phyloP scores from a whole-genome alignment of 2,113 vertebrate genomes.

The Rhynchomys soricoides region DNA sequence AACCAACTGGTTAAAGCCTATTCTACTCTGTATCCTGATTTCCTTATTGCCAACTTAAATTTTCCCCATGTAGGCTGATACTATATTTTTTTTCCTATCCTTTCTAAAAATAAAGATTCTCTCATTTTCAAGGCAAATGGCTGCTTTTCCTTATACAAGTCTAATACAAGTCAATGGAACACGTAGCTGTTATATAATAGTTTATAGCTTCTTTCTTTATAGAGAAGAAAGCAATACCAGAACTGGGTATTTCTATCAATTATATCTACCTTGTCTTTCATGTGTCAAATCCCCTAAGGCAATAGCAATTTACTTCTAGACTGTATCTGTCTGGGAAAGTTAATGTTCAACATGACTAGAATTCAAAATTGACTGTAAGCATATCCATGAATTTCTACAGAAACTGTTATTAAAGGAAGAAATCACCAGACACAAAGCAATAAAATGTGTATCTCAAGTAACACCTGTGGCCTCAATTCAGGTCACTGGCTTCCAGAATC shows the following conservation, averaged over 20 bases:
- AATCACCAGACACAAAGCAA: not conserved
- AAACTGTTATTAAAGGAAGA: not conserved
- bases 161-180: not conserved
- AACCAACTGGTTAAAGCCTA: not conserved
- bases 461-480: not conserved
- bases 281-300: not conserved
- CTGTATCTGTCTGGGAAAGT: not conserved
- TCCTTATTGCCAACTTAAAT: conserved; percentile 20
- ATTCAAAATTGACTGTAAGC: not conserved
- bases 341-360: conserved; percentile 21
- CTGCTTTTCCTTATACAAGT: not conserved
- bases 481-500: not conserved
- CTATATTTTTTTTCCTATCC: not conserved
- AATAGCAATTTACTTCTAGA: conserved; percentile 11
- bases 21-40: not conserved
- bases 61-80: not conserved
- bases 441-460: not conserved
- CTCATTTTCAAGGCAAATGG: not conserved
- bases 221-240: not conserved
- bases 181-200: not conserved
- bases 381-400: not conserved
- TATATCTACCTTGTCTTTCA: not conserved
- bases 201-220: not conserved
- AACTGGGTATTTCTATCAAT: not conserved
- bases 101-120: not conserved